These are phyloP conservation scores for Vulpes lagopus DNA, from an alignment of 2,113 vertebrate species.

Conservation along the genomic window DNA sequence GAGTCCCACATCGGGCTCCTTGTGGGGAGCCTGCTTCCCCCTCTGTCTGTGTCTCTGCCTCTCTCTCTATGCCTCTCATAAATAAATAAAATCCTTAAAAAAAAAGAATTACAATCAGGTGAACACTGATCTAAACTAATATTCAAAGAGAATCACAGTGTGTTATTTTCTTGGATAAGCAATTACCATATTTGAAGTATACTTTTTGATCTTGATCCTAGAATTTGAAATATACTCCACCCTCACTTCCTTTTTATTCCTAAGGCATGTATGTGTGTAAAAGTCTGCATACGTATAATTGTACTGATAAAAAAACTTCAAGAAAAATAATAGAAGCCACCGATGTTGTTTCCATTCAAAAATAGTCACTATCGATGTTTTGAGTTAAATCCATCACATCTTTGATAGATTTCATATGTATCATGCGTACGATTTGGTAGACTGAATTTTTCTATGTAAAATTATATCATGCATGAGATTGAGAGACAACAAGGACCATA, in stretches of 20 bases:
- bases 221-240: constrained; percentile 2
- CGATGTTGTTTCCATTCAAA: not conserved
- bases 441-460: constrained; percentile 52
- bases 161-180: not conserved
- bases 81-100: no score
- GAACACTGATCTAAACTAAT: constrained; percentile 41
- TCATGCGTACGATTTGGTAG: not conserved
- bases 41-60: no score
- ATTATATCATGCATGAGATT: constrained; percentile 44
- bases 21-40: no score
- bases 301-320: not conserved
- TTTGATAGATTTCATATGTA: not conserved
- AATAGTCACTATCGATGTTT: not conserved
- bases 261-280: not conserved
- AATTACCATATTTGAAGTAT: not conserved
- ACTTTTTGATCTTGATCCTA: not conserved
- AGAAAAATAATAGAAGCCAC: not conserved
- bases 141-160: not conserved
- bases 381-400: not conserved
- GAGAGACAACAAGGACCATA: not conserved
- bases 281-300: not conserved
- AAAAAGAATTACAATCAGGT: not conserved
- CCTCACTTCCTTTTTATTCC: not conserved
- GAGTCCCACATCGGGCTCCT: no score
- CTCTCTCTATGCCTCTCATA: no score